Percentiles rank a stretch among this genome's conserved stretches.
phyloP scores from a whole-genome alignment of 2,113 vertebrate genomes.

The Apistogramma diplotaenia region DNA sequence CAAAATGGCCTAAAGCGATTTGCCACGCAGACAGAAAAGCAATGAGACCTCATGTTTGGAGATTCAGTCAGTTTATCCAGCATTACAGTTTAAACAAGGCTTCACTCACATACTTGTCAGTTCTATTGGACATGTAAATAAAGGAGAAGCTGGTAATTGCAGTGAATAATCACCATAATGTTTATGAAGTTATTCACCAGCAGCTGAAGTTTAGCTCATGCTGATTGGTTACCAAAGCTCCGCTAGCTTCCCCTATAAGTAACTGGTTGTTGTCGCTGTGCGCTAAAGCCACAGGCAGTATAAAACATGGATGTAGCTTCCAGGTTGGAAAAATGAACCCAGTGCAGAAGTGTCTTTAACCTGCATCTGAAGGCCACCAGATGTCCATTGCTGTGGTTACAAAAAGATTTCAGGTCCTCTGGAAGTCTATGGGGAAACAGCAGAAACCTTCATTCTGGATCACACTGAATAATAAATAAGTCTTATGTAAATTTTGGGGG shows the following conservation, averaged over 20 bases:
- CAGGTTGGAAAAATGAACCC: background rate
- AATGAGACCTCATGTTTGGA: background rate
- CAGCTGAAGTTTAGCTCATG: background rate
- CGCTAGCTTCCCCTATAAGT: background rate
- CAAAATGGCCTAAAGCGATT: background rate
- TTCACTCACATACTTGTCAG: background rate
- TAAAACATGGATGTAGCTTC: background rate
- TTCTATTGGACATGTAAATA: background rate
- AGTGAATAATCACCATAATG: background rate
- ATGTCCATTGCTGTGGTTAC: no score
- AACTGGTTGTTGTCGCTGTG: background rate
- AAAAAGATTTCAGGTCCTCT: no score
- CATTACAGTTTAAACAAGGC: background rate
- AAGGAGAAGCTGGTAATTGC: background rate
- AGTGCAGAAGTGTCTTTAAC: no score
- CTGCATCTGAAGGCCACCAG: no score
- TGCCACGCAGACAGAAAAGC: background rate
- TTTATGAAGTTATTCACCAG: background rate
- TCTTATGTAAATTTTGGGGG: no score
- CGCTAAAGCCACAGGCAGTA: accelerated
- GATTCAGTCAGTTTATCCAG: background rate
- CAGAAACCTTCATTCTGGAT: no score
- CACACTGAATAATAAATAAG: no score
- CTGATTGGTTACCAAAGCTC: background rate
- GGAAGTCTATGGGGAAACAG: no score